Evolutionary conservation across 2,113 vertebrate species (phyloP).

Genomic region (Sander vitreus): DNA sequence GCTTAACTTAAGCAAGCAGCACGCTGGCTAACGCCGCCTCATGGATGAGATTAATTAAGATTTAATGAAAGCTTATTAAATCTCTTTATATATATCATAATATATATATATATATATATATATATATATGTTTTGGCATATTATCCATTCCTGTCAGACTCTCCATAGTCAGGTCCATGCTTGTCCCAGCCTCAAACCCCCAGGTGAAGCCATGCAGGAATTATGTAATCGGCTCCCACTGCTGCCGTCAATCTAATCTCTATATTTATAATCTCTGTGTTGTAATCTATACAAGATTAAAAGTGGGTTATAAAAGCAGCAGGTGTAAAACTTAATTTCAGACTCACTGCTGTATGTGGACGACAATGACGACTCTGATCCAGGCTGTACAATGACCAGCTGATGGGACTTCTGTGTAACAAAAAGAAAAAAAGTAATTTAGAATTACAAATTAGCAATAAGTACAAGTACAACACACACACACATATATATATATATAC

Average conservation of each 20-base stretch:
- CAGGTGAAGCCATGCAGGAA: constrained; percentile 31
- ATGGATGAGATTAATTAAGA: background rate
- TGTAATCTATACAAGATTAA: no score
- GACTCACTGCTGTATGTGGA: constrained; percentile 75
- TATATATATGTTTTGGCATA: background rate
- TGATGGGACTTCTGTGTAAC: constrained; percentile 67
- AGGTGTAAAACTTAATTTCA: background rate
- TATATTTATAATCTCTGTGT: constrained; percentile 11
- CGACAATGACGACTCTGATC: constrained; percentile 47
- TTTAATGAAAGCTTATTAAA: no score
- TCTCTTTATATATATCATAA: no score
- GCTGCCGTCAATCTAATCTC: constrained; percentile 22
- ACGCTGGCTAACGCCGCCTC: background rate
- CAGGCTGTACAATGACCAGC: constrained; percentile 79
- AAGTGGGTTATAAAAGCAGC: background rate
- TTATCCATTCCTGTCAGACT: background rate
- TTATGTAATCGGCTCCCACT: constrained; percentile 28
- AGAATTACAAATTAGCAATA: background rate
- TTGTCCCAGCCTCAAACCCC: background rate
- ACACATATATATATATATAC: no score
- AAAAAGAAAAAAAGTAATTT: background rate
- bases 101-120: no score
- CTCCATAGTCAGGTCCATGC: background rate
- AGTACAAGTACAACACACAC: background rate
- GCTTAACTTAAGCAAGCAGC: background rate